Conservation (phyloP, 53 echinoderm and acorn worm genomes). For the Crossaster papposus region DNA sequence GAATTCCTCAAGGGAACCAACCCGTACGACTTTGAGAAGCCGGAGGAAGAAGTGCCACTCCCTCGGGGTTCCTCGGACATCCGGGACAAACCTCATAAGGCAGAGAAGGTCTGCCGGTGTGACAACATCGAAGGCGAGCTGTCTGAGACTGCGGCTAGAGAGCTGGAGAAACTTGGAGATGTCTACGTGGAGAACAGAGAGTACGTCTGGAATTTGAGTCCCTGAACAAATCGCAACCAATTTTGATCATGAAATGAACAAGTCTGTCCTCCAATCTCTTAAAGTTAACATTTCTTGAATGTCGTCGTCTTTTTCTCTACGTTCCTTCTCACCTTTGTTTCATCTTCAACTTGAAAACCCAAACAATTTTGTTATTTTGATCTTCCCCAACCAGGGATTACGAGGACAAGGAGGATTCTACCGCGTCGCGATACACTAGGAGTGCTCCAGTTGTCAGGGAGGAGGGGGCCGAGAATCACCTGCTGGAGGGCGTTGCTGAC, state of each 20-base stretch:
- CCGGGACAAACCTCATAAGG: conserved; percentile 28
- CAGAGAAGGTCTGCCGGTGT: conserved; percentile 9
- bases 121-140: conserved; percentile 41
- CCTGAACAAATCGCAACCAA: no score
- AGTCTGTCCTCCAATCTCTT: no score
- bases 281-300: no score
- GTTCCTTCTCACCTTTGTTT: no score
- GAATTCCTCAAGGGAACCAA: conserved; percentile 67
- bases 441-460: conserved; percentile 29
- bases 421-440: background rate
- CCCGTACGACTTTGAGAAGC: background rate
- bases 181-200: conserved; percentile 16
- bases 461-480: background rate
- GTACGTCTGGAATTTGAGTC: background rate
- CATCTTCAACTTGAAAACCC: no score
- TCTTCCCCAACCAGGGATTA: conserved; percentile 5
- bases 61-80: background rate
- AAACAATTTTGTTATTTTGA: background rate
- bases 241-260: no score
- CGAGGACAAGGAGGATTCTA: background rate
- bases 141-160: conserved; percentile 29
- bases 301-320: no score
- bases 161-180: conserved; percentile 41
- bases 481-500: background rate
- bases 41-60: background rate